Evolutionary conservation across 2,888 invertebrate species (phyloP).

Genomic region (Eledona agricola): DNA sequence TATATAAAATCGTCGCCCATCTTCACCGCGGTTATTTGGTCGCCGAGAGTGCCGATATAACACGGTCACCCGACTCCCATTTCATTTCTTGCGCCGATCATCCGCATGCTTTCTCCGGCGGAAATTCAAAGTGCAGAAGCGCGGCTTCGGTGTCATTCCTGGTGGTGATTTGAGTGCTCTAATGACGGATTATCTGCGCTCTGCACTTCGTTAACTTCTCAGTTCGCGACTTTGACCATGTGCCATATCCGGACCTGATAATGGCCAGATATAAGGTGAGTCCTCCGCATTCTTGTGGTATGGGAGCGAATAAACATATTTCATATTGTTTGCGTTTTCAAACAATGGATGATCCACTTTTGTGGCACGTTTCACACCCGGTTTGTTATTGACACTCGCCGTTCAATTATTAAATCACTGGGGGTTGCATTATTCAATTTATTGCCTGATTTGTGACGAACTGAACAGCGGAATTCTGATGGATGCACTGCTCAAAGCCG

Average conservation of each 20-base stretch:
- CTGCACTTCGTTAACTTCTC: constrained; percentile 7
- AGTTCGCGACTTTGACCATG: constrained; percentile 9
- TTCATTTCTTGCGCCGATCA: constrained; percentile 50
- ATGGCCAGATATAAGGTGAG: constrained; percentile 45
- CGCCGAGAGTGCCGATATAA: constrained; percentile 54
- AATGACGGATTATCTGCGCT: constrained; percentile 9
- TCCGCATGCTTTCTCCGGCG: constrained; percentile 48
- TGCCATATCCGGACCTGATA: constrained; percentile 26
- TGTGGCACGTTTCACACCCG: constrained; percentile 15
- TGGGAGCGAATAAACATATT: constrained; percentile 10
- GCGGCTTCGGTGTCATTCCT: constrained; percentile 7
- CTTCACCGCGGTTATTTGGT: constrained; percentile 56
- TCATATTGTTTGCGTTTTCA: constrained; percentile 23
- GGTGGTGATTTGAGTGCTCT: constrained; percentile 16
- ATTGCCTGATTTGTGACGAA: constrained; percentile 11
- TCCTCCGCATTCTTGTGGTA: constrained; percentile 6
- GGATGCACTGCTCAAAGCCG: too few species aligned
- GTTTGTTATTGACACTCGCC: constrained; percentile 13
- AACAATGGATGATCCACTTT: constrained; percentile 37
- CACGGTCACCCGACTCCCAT: constrained; percentile 53
- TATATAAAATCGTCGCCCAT: constrained; percentile 55
- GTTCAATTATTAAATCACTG: neutral
- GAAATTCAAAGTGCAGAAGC: neutral
- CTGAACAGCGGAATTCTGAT: constrained; percentile 2
- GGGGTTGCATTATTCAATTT: constrained; percentile 14